Conservation (phyloP, 2,113 vertebrate genomes). For the Poeciliopsis turrubarensis region DNA sequence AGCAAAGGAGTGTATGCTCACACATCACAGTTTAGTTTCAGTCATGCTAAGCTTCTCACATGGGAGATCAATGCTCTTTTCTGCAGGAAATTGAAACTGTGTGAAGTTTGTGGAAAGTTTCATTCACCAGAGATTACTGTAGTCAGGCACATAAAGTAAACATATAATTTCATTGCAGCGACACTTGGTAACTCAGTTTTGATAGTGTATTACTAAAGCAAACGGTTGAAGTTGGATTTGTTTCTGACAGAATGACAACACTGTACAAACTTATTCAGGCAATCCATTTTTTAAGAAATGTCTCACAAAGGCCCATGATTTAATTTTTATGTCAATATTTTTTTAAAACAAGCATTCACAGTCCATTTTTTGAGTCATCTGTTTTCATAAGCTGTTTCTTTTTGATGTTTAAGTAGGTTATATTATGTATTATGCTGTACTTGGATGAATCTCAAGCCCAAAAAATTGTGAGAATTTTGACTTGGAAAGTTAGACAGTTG, state of each 20-base stretch:
- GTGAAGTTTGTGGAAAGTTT: constrained; percentile 17
- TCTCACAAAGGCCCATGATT: background rate
- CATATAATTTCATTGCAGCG: constrained; percentile 34
- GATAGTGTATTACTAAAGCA: background rate
- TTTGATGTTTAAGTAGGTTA: background rate
- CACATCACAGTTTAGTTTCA: constrained; percentile 43
- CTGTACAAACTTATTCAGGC: background rate
- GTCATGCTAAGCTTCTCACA: constrained; percentile 25
- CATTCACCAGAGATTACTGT: constrained; percentile 15
- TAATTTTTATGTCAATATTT: background rate
- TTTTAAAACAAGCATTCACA: background rate
- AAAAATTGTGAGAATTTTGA: background rate
- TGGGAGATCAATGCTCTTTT: constrained; percentile 40
- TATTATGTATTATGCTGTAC: background rate
- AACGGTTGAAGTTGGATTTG: background rate
- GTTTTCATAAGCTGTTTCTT: background rate
- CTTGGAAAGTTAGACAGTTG: background rate
- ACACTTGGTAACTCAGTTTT: constrained; percentile 23
- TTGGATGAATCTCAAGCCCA: background rate
- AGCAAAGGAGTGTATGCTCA: background rate
- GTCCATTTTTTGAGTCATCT: background rate
- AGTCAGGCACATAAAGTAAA: constrained; percentile 39
- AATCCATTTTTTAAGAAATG: background rate
- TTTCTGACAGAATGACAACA: background rate
- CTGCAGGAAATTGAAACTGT: constrained; percentile 5